These are phyloP conservation scores for Mythimna impura DNA, from an alignment of 2,888 invertebrate species.

Conservation along the genomic window DNA sequence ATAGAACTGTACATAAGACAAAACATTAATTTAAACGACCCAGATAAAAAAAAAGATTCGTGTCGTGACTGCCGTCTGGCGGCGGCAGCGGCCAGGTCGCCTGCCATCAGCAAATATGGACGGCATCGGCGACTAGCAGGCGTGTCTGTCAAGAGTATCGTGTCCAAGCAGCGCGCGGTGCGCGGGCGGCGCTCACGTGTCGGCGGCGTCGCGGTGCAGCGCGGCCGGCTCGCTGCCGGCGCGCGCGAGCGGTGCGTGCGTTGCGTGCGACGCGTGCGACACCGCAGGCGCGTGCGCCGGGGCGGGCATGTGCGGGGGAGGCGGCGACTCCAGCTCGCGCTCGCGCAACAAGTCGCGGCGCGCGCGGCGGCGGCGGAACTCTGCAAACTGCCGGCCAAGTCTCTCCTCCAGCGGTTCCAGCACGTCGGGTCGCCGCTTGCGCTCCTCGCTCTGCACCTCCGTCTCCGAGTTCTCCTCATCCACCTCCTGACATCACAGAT, in stretches of 20 bases:
- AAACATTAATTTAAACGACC: neutral
- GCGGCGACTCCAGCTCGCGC: conserved; percentile 59
- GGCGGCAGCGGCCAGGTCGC: neutral
- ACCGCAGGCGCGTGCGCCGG: neutral
- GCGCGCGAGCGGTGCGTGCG: conserved; percentile 51
- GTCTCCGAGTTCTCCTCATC: conserved; percentile 92
- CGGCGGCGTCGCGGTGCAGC: conserved; percentile 46
- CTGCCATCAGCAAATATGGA: neutral
- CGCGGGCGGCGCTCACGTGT: conserved; percentile 46
- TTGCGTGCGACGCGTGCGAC: neutral
- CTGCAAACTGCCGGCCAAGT: conserved; percentile 81
- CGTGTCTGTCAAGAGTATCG: neutral
- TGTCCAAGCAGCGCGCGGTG: neutral
- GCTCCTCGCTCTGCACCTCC: conserved; percentile 64
- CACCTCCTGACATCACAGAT: conserved; percentile 90
- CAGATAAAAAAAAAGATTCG: neutral
- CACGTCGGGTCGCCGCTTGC: conserved; percentile 84
- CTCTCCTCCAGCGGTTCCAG: conserved; percentile 73
- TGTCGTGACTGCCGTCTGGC: conserved; percentile 1
- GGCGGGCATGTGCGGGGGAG: conserved; percentile 40
- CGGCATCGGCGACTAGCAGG: neutral
- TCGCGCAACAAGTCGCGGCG: conserved; percentile 71
- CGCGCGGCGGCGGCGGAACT: conserved; percentile 88
- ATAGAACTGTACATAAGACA: conserved; percentile 3
- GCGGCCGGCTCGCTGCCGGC: conserved; percentile 70